These are phyloP conservation scores for Macroteleia sp. DNA, from an alignment of 2,888 invertebrate species.

Conservation along the genomic window DNA sequence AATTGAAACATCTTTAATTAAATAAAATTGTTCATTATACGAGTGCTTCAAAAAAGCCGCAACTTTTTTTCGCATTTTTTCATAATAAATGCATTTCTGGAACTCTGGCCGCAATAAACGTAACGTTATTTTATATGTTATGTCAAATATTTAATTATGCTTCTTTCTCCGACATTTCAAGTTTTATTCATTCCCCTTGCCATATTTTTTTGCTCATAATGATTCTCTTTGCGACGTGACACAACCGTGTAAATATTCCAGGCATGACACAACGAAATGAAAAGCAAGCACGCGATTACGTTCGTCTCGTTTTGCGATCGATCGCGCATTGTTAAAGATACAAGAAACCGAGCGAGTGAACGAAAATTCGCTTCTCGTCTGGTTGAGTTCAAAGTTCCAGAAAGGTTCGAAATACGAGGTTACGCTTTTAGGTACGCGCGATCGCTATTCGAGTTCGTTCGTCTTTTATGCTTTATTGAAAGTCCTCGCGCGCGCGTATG, in stretches of 20 bases:
- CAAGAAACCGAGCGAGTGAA: conserved; percentile 46
- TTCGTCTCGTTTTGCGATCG: conserved; percentile 59
- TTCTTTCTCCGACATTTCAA: too few relatives aligned
- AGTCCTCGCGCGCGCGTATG: conserved; percentile 33
- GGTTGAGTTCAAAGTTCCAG: conserved; percentile 48
- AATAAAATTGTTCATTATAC: background rate
- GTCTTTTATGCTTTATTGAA: conserved; percentile 60
- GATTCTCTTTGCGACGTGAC: conserved; percentile 31
- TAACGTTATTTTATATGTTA: too few relatives aligned
- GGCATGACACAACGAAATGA: conserved; percentile 47
- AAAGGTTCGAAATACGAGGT: conserved; percentile 60
- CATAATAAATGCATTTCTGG: conserved; percentile 1
- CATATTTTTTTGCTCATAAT: too few relatives aligned
- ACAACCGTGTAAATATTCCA: conserved; percentile 38
- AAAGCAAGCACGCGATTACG: conserved; percentile 51
- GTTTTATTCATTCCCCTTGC: too few relatives aligned
- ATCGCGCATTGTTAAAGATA: conserved; percentile 61
- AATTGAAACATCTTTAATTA: background rate
- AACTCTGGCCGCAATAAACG: background rate
- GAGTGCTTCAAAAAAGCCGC: background rate
- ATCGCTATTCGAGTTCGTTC: conserved; percentile 54
- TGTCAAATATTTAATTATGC: too few relatives aligned
- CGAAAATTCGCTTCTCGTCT: conserved; percentile 43
- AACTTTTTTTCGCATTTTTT: background rate
- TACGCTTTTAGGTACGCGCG: conserved; percentile 55